Evolutionary conservation across 2,113 vertebrate species (phyloP).

Genomic region (Capreolus pygargus): DNA sequence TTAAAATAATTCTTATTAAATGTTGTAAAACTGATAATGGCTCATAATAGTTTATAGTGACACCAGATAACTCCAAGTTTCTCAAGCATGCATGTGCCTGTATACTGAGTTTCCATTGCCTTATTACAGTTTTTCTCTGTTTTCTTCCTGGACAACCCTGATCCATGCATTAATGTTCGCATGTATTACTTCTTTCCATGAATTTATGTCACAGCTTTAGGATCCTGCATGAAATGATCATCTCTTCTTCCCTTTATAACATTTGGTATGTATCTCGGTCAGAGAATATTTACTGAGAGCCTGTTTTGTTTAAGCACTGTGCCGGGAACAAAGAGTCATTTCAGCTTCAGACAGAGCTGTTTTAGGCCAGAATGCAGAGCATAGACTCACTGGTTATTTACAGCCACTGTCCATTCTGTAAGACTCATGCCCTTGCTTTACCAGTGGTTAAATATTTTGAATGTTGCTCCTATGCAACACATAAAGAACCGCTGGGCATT

Average conservation of each 20-base stretch:
- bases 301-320: conserved; percentile 42
- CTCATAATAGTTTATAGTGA: rapidly evolving
- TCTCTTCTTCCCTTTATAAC: not conserved
- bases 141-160: not conserved
- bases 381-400: conserved; percentile 43
- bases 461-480: not conserved
- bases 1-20: not conserved
- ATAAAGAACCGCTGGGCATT: not conserved
- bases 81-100: not conserved
- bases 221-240: not conserved
- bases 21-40: not conserved
- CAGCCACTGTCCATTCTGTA: not conserved
- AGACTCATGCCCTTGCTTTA: not conserved
- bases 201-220: not conserved
- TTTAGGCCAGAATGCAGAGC: not conserved
- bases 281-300: conserved; percentile 47
- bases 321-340: conserved; percentile 56
- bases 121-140: not conserved
- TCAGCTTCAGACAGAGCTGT: conserved; percentile 34
- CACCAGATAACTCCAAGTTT: not conserved
- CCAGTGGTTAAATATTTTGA: conserved; percentile 39
- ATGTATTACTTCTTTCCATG: not conserved
- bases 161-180: not conserved
- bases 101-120: not conserved
- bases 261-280: conserved; percentile 21